These are phyloP conservation scores for Sebastes itinus DNA, from an alignment of 2,797 vertebrate species.

Conservation along the genomic window DNA sequence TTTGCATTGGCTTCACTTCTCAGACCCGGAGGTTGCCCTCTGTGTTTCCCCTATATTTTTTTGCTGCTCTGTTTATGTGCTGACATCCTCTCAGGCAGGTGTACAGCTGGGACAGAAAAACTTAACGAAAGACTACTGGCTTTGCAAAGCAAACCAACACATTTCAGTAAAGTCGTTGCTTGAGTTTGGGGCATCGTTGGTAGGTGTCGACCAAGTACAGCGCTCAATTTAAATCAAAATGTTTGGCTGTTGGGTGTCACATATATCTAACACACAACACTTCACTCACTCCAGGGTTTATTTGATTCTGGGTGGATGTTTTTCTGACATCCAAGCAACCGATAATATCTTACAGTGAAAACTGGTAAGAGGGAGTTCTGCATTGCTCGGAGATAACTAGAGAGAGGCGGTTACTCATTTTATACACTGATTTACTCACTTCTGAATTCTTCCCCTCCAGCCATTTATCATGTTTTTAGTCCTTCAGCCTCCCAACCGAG, in stretches of 20 bases:
- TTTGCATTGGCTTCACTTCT: too few relatives aligned
- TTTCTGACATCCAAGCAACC: not conserved
- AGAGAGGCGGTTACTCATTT: not conserved
- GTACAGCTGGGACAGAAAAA: not conserved
- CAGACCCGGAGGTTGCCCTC: too few relatives aligned
- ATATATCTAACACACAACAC: not conserved
- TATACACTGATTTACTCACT: not conserved
- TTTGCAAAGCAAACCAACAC: not conserved
- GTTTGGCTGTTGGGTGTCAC: not conserved
- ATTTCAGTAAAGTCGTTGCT: not conserved
- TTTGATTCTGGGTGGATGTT: not conserved
- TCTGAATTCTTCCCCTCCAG: conserved; percentile 16
- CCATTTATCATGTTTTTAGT: conserved; percentile 38
- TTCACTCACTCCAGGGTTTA: not conserved
- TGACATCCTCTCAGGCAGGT: not conserved
- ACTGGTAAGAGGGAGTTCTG: not conserved
- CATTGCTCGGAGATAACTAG: not conserved
- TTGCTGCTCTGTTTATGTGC: not conserved
- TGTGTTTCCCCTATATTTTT: not conserved
- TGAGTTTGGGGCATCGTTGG: not conserved
- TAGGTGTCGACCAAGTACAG: not conserved
- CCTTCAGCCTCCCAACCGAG: conserved; percentile 6
- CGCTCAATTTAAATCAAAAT: not conserved
- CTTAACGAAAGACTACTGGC: not conserved
- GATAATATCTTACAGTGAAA: not conserved